Evolutionary conservation across 2,888 invertebrate species (phyloP), one percentile per base, ranked within the genome.

Genomic region (Heteropelma amictum): DNA sequence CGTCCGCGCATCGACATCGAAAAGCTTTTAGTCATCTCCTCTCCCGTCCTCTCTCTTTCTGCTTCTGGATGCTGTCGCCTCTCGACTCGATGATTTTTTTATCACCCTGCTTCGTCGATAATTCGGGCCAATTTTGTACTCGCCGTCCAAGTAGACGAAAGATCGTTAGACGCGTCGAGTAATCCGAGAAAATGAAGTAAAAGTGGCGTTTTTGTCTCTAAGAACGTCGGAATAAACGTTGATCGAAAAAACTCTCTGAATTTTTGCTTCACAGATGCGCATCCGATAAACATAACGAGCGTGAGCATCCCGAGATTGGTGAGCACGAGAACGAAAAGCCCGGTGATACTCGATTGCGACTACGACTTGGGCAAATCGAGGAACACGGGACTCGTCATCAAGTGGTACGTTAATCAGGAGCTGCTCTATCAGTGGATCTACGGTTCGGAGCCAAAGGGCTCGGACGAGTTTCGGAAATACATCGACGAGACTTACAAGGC

Each of bases 381-480:
- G 54, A 87, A 93, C 77, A 91, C 92, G 0, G 94, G 94, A 0
- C 89, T 95, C 17, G 94, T 95, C 2, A 93, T 95, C 6, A 95
- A 95, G 87, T 95, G 95, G 95, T 94, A 92, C 87, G 92, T 93
- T 82, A 91, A 91, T 76, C 91, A 91, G 0, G 91, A 93, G 54
- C 92, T 93, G 0, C 93, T 95, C n/a, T 95, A 95, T 88, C 95
- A 95, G 86, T 95, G 95, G 95, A 95, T 95, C 74, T 93, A 93
- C 1, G 93, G 93, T 2, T 91, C 92, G 77, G 91, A 91, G 78
- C 94, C 94, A 0, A 93, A 93, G 83, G 93, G 93, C 10, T 89
- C 94, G 53, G 93, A 82, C 26, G 85, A 86, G 67, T 85, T 81
- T 65, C 51, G 71, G 6, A 81, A 84, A 69, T 86, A 85, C 75